Evolutionary conservation across 1,140 invertebrate genomes (phyloP), one percentile per base, ranked within the genome.

Genomic region (Trigoniulus corallinus): DNA sequence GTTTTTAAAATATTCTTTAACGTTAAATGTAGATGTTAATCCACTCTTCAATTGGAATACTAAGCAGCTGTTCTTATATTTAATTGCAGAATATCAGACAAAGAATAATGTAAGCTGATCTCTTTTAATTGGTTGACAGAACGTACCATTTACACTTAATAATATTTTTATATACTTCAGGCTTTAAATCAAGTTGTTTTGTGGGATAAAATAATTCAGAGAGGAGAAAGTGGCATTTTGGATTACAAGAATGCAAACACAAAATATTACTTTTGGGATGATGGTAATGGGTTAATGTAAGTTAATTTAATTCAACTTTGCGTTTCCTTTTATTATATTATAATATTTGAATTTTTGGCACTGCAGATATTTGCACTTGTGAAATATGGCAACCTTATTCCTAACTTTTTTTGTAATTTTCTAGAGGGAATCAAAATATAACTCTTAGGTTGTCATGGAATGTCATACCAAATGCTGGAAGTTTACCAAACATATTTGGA

Each of bases 221-320:
- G 95, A 62, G 89, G 87, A 47, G 88, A 98, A 64, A 89, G 92
- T 72, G 79, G 92, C 26, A 70, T 86, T 18, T 64, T 98, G 34
- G 82, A 93, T 60, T 87, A 91, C 56, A 88, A 89, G 65, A 92
- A 89, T 63, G 82, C 93, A 72, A 89, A 95, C 62, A 91, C 89
- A 2, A 97, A 98, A 67, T 99, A 98, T 71, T 98, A 98, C 64
- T 98, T 99, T 70, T 95, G 92, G 86, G 95, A 98, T 77, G 95
- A 98, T 74, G 94, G 94, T 44, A 89, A 91, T 71, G 92, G 94
- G 63, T 72, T 98, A 13, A 88, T 78, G 87, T 92, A 76, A 79
- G 61, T 56, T 42, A 15, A 15, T n/a, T 34, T 34, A 20, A 13
- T 42, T 27, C 10, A 40, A 48, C 15, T 3, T 15, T 13, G 1